Evolutionary conservation across 2,113 vertebrate species (phyloP).

Genomic region (Corvus hawaiiensis): DNA sequence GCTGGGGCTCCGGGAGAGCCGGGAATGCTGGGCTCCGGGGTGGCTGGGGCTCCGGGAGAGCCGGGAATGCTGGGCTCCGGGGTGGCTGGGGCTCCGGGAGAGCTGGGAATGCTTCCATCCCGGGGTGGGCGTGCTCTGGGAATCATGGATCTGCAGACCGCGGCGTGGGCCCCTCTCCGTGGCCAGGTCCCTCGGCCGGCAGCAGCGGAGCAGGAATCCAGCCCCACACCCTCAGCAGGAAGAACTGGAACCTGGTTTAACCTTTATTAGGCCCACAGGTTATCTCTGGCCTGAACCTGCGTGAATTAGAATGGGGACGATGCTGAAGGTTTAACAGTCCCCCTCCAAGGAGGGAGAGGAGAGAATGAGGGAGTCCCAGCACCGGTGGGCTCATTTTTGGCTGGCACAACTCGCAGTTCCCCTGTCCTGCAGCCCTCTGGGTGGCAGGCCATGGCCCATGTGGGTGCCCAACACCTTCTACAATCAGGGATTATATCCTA

Average conservation of each 20-base stretch:
- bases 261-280: too few species aligned
- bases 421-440: accelerated
- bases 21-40: accelerated
- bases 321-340: neutral
- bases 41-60: neutral
- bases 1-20: neutral
- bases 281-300: too few species aligned
- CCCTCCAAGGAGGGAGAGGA: neutral
- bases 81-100: neutral
- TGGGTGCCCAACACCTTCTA: too few species aligned
- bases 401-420: accelerated
- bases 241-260: neutral
- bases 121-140: accelerated
- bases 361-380: neutral
- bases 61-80: neutral
- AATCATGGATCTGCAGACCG: accelerated
- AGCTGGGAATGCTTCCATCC: neutral
- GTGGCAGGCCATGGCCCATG: accelerated
- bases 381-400: neutral
- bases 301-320: accelerated
- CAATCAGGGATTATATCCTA: neutral
- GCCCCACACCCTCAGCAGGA: neutral
- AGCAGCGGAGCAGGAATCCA: neutral
- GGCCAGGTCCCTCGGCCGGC: neutral
- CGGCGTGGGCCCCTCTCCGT: accelerated